These are phyloP conservation scores for Folsomia candida DNA, from an alignment of 2,888 invertebrate genomes.

Conservation along the genomic window DNA sequence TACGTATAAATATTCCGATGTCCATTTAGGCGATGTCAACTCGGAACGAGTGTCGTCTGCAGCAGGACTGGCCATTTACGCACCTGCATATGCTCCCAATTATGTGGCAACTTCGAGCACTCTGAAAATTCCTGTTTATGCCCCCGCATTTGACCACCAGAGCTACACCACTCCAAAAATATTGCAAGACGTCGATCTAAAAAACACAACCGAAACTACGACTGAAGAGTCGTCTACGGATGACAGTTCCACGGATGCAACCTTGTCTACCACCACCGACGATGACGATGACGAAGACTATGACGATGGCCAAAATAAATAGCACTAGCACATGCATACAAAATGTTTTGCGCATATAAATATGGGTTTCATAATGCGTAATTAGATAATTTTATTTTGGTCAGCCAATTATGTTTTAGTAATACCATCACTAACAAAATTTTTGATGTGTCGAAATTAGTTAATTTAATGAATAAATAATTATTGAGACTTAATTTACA, in stretches of 20 bases:
- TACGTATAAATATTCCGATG: conserved; percentile 7
- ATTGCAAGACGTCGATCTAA: background rate
- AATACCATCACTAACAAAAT: too few species aligned
- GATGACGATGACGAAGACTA: conserved; percentile 12
- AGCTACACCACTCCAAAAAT: background rate
- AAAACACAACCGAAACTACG: background rate
- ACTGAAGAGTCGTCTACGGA: background rate
- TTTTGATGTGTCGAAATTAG: too few species aligned
- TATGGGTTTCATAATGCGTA: too few species aligned
- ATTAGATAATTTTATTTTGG: too few species aligned
- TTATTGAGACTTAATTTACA: too few species aligned
- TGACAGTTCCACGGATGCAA: background rate
- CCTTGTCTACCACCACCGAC: background rate
- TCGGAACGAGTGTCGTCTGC: background rate
- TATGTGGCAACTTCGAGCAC: background rate
- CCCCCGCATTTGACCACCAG: conserved; percentile 5
- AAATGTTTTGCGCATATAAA: too few species aligned
- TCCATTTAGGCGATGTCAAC: background rate
- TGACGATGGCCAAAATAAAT: background rate
- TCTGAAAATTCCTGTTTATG: background rate
- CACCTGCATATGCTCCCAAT: conserved; percentile 13
- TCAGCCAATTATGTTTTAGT: too few species aligned
- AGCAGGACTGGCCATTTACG: conserved; percentile 2
- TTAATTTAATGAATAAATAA: too few species aligned
- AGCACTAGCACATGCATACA: too few species aligned